phyloP scores from a whole-genome alignment of 1,140 invertebrate species.

The Vanessa atalanta region DNA sequence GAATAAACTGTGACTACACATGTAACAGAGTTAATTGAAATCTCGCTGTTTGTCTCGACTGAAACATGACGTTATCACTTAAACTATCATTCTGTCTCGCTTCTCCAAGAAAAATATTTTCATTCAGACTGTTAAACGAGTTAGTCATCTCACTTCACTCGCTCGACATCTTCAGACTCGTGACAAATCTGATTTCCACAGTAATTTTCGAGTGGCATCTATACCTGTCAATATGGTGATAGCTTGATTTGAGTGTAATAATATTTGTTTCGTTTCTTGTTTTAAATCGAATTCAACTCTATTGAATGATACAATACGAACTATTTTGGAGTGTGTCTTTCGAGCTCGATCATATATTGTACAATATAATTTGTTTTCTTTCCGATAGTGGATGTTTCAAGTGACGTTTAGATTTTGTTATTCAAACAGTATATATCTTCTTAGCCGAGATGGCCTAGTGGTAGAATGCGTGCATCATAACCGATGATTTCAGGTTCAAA shows the following conservation, averaged over 20 bases:
- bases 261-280: slow-evolving; percentile 14
- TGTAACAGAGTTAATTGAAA: neutral
- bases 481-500: no score
- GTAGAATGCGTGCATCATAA: no score
- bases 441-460: no score
- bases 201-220: slow-evolving; percentile 23
- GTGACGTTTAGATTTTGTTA: no score
- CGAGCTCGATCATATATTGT: no score
- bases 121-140: slow-evolving; percentile 8
- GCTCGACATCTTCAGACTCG: neutral
- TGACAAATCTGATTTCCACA: slow-evolving; percentile 26
- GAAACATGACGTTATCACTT: neutral
- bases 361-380: no score
- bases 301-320: neutral
- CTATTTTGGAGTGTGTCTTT: neutral
- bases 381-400: no score
- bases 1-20: no score
- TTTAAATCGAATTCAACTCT: neutral
- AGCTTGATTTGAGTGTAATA: slow-evolving; percentile 14
- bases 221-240: slow-evolving; percentile 16
- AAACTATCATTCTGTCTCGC: neutral
- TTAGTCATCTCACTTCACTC: slow-evolving; percentile 3
- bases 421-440: no score
- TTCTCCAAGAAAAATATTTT: neutral
- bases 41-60: no score